Evolutionary conservation across 30 jellyfish, hydroid and myxozoan species (phyloP), one percentile per base, ranked within the genome.

Genomic region (Mastigias papua): DNA sequence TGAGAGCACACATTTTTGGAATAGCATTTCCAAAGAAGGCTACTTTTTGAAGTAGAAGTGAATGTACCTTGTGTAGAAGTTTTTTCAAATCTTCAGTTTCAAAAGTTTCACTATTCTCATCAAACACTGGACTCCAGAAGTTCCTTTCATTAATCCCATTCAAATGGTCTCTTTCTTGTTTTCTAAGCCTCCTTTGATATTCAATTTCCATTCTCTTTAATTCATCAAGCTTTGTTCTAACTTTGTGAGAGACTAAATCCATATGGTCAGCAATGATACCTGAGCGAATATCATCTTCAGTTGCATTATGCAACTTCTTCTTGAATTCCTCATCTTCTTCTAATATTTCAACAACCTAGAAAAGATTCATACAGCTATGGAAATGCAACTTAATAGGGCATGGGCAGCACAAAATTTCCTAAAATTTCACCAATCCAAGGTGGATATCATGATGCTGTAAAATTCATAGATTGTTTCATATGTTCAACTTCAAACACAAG

Each of bases 161-260:
- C 81, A 83, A 61, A 27, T 86, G 91, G 50, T 93, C 98, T 61
- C 90, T 76, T 31, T 74, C 87, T 61, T 93, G 97, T 50, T 90
- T 96, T 30, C 81, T 73, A 11, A 93, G 74, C 15, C 89, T 57
- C 67, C 92, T 80, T 67, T 93, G 98, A 57, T 81, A 93, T 74
- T 93, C 98, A 73, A 93, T 93, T 65, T 93, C 98, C 95, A 83
- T 87, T 68, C 98, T 48, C 69, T 93, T 93, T 4, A 93, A 62
- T 70, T 93, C 98, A 77, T 93, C 98, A 20, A 93, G 86, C 49
- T 93, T 93, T 50, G 88, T 48, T 82, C 98, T 76, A 16, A 93
- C 92, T 26, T 80, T 74, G 57, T 82, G 95, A 16, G 88, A 82
- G 26, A 93, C 32, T 54, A 87, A 22, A 42, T 87, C 97, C 25